Conservation (phyloP, 2,113 vertebrate species). For the Laterallus jamaicensis region DNA sequence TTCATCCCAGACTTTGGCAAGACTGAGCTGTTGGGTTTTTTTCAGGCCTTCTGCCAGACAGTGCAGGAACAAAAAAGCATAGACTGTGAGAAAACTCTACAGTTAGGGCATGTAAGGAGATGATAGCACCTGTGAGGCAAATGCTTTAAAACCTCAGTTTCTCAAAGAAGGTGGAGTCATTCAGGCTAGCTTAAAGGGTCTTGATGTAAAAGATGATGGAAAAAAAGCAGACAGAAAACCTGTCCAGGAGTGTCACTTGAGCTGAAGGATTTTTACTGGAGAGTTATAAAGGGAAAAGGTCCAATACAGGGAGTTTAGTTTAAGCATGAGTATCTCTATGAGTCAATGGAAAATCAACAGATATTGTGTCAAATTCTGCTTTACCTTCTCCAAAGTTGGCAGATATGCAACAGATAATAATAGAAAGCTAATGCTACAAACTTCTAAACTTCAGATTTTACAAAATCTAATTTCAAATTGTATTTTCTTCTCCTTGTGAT, state of each 20-base stretch:
- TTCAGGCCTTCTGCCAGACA: neutral
- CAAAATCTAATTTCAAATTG: neutral
- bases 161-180: neutral
- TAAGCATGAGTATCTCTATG: neutral
- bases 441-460: neutral
- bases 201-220: neutral
- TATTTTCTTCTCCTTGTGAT: neutral
- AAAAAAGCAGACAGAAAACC: neutral
- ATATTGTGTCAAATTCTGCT: neutral
- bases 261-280: neutral
- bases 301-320: neutral
- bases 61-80: neutral
- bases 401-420: neutral
- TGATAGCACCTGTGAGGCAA: neutral
- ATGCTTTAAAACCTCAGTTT: neutral
- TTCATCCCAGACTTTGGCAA: neutral
- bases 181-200: neutral
- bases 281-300: neutral
- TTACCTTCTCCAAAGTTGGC: neutral
- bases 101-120: neutral
- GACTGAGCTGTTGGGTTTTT: neutral
- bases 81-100: neutral
- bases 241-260: neutral
- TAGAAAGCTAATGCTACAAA: neutral
- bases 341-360: neutral